Evolutionary conservation across 2,888 invertebrate genomes (phyloP), one percentile per base, ranked within the genome.

Genomic region (Sialis fuliginosa): DNA sequence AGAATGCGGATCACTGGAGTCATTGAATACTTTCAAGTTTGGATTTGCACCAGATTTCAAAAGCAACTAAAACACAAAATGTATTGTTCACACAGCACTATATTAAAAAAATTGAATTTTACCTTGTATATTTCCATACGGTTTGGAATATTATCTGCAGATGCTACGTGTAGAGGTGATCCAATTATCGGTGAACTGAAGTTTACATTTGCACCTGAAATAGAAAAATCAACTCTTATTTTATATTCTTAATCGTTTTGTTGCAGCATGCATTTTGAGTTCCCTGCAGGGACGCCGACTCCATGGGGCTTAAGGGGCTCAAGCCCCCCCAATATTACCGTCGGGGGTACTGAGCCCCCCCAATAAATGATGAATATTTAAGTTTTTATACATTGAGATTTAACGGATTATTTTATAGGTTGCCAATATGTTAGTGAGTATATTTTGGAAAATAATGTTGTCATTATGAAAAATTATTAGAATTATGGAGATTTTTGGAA

Each of bases 111-210:
- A 8, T 13, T 6, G 33, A 37, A 34, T 13, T 40, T 6, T 52
- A 63, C 63, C 55, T 62, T 56, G 35, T 65, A 52, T 33, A 66
- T 66, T 48, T 65, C 65, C 12, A 73, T 64, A 52, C 82, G 71
- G 56, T 85, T 82, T 1, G 75, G 67, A 46, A 86, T 81, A 56
- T 79, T 81, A 58, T 86, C 86, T 1, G 85, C 81, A 61, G 83
- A 84, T 2, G 84, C 87, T 8, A 87, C 86, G 60, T 88, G 88
- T 5, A 88, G 69, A 0, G 87, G 82, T 0, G 84, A 79, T 1
- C 87, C 87, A 47, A 87, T 83, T 49, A 87, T 79, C 0, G 86
- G 82, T 10, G 85, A 84, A 4, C 81, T 80, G 1, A 81, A 77
- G 57, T 87, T 87, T 9, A 86, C 84, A 57, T 83, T 71, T 0